Evolutionary conservation across 2,113 vertebrate species (phyloP), one percentile per base, ranked within the genome.

Genomic region (Serinus canaria): DNA sequence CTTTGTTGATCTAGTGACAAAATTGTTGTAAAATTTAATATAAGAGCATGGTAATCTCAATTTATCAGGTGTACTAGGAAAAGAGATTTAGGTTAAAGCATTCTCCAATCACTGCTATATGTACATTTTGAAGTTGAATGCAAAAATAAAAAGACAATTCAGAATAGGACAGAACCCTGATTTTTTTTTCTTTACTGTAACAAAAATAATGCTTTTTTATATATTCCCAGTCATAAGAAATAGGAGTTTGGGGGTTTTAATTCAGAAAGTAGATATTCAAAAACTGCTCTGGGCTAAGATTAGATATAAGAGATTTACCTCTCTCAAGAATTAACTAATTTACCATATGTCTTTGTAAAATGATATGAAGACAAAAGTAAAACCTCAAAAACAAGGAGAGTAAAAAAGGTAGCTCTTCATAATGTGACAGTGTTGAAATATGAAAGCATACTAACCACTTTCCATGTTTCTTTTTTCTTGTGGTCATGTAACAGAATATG

Each of bases 391-490:
- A 90, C 11, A 79, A 73, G 58, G 25, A 49, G 27, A 56, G 18
- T 39, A 41, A 80, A 93, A 95, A 87, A 89, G 33, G 81, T 91
- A 86, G 87, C 33, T 64, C 67, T 75, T 90, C 70, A 63, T 80
- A 92, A 91, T 63, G 30, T 77, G 90, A 95, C 90, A 82, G 53
- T 55, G 53, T 59, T 94, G 82, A 94, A 92, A 95, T 70, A 75
- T 68, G 87, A 94, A 94, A 87, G 89, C 66, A 93, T 67, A 70
- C 53, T 83, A 92, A 92, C 47, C 19, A 15, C 78, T 92, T 95
- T 84, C 43, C 68, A 46, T 80, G 76, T 81, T 93, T 73, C 91
- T 88, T 96, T 96, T 94, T 89, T 93, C 82, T 94, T 95, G 91
- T 93, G 95, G 88, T 87, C 90, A 31, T 88, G 80, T 92, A 96